Base-by-base conservation (phyloP, 2,797 vertebrate species). In the Eurystomus glaucurus region DNA sequence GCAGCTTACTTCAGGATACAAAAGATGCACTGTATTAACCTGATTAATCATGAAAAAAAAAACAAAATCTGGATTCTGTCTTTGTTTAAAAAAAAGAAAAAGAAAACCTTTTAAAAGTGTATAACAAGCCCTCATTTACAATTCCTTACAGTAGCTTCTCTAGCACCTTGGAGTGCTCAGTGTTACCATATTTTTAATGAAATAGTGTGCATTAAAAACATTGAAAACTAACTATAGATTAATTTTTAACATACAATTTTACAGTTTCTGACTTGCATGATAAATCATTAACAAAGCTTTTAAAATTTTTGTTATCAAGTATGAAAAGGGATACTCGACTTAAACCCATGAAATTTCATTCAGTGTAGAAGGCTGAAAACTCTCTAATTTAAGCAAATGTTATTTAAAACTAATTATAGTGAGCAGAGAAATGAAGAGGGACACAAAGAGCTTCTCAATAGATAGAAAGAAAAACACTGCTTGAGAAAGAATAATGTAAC, bases 401-500 rank as follows among this genome's bases (percentile, higher is more conserved):
- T 29, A 83, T 93, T 93, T 82, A 45, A 86, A 83, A 90, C 10
- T 88, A 90, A 96, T 94, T 96, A 89, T 25, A 85, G 22, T 0
- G 3, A 85, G 71, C 19, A 88, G 69, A 92, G 88, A 93, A 96
- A 84, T 77, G 35, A 83, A 90, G 70, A 93, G 31, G 51, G 37
- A 77, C 28, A 82, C 31, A 88, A 91, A 84, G 45, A 78, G 5
- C 25, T 77, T 74, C 66, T 92, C 52, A 57, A 87, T 20, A 94
- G 77, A 78, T 16, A 45, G 60, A 95, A 81, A n/a, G 70, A 90
- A 93, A 88, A 95, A 64, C 72, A 87, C 18, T 83, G 9, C 90
- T 93, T 81, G 41, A 95, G 68, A 92, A 84, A 71, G 39, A 95
- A 88, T 82, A 95, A 81, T 81, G 20, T 71, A 96, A 77, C 64